A percentile compares a stretch with the other conserved stretches of the same genome.
These are phyloP conservation scores for Coendou prehensilis DNA, from an alignment of 2,797 vertebrate species.

Conservation along the genomic window DNA sequence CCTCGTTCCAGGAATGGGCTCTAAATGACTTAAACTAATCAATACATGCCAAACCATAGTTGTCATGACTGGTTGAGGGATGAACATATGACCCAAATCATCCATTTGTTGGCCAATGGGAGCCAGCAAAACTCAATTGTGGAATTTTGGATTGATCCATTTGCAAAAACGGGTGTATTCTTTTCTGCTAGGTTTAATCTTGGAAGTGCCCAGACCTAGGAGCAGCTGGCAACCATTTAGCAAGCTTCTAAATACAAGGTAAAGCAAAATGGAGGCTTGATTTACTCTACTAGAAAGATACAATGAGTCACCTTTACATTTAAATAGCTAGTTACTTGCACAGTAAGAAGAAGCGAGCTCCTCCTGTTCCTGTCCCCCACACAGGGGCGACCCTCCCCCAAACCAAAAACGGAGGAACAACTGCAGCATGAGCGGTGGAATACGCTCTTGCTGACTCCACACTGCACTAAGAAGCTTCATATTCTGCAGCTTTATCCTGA, in stretches of 20 bases:
- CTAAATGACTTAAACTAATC: conserved; percentile 39
- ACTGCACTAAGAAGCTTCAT: not conserved
- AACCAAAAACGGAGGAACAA: not conserved
- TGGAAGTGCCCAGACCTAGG: not conserved
- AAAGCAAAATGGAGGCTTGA: not conserved
- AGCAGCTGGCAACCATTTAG: not conserved
- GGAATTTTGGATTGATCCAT: conserved; percentile 28
- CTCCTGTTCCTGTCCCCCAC: not conserved
- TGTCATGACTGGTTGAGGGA: not conserved
- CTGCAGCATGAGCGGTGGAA: not conserved
- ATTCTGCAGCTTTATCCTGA: not conserved
- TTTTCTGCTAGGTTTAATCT: conserved; percentile 18
- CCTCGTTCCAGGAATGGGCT: not conserved
- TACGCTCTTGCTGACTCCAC: not conserved
- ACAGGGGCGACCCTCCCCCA: not conserved
- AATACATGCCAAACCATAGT: not conserved
- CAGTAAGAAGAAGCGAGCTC: not conserved
- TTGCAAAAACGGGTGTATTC: not conserved
- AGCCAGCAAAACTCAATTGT: conserved; percentile 26
- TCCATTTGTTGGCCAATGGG: not conserved
- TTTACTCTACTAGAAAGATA: not conserved
- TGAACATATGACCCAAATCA: not conserved
- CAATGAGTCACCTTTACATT: not conserved
- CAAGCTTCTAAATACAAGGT: not conserved
- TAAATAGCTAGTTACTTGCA: not conserved